A percentile compares a stretch with the other conserved stretches of the same genome.
phyloP scores from a whole-genome alignment of 2,888 invertebrate species.

The Pheosia gnoma region DNA sequence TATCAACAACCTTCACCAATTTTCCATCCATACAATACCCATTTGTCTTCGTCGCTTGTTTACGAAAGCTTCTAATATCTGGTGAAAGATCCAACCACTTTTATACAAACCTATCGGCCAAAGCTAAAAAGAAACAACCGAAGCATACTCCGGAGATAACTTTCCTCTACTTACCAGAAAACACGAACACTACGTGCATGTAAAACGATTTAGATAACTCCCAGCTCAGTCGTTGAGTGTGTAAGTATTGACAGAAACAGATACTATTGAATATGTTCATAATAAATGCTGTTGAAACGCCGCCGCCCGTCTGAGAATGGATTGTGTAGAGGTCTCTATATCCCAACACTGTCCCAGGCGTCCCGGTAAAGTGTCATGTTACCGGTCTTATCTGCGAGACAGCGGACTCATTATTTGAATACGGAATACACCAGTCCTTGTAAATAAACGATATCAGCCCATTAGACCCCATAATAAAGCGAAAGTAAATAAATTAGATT shows the following conservation, averaged over 20 bases:
- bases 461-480: slow-evolving; percentile 49
- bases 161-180: slow-evolving; percentile 22
- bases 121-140: slow-evolving; percentile 26
- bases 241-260: slow-evolving; percentile 51
- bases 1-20: background rate
- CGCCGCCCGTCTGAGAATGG: slow-evolving; percentile 22
- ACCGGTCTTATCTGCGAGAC: slow-evolving; percentile 61
- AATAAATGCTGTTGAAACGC: slow-evolving; percentile 43
- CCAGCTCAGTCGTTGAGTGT: slow-evolving; percentile 45
- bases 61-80: slow-evolving; percentile 1
- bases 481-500: slow-evolving; percentile 47
- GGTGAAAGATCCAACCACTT: slow-evolving; percentile 8
- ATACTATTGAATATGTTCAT: slow-evolving; percentile 50
- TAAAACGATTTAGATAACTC: slow-evolving; percentile 52
- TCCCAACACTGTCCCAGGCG: slow-evolving; percentile 42
- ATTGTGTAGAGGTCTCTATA: slow-evolving; percentile 29
- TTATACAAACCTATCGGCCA: slow-evolving; percentile 18
- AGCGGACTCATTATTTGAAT: slow-evolving; percentile 64
- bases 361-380: slow-evolving; percentile 62
- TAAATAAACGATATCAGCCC: slow-evolving; percentile 46
- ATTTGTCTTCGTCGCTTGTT: background rate
- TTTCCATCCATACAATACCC: background rate
- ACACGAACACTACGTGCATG: slow-evolving; percentile 38
- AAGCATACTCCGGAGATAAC: slow-evolving; percentile 32
- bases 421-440: slow-evolving; percentile 48